Base-by-base conservation (phyloP, 2,888 invertebrate species). In the Catocala fraxini region DNA sequence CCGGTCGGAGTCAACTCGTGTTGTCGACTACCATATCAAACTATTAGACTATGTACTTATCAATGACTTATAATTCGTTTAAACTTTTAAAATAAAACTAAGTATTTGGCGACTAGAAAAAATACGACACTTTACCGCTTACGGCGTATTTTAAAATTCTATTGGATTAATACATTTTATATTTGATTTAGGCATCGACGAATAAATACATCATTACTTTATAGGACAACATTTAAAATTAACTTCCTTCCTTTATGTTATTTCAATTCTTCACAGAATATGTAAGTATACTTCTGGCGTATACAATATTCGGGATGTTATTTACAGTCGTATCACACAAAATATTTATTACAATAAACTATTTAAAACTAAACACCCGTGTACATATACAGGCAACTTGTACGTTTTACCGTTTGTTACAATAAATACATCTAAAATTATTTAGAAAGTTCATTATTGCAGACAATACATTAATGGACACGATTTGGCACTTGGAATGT, bases 261-360 rank as follows among this genome's bases (percentile, higher is more conserved):
- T 58, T 60, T 72, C 61, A 65, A 68, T 71, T 67, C 58, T 70
- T 78, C 64, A 66, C 71, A 70, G 59, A 73, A 75, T 73, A 68
- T 51, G 65, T 71, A 59, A 77, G 86, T 89, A 89, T 88, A 89
- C 87, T 81, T 84, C 72, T 81, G 84, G 88, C 90, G 91, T 91
- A 91, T 91, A 92, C 90, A 82, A 84, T 82, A 77, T 80, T 77
- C 82, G 80, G 80, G 82, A 85, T 83, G 80, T 81, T 91, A 90
- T 90, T 87, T 91, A 92, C 89, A 91, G 71, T 82, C 79, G 77
- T 88, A 86, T 81, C 83, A 89, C 89, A 89, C 87, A 87, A 82
- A 84, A 82, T 80, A 80, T 83, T 79, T 68, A 65, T 72, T 77
- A 76, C 66, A 71, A 71, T 75, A 77, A 62, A 79, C 79, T 73